Conservation (phyloP, 2,888 invertebrate species). For the Meteorus colon region DNA sequence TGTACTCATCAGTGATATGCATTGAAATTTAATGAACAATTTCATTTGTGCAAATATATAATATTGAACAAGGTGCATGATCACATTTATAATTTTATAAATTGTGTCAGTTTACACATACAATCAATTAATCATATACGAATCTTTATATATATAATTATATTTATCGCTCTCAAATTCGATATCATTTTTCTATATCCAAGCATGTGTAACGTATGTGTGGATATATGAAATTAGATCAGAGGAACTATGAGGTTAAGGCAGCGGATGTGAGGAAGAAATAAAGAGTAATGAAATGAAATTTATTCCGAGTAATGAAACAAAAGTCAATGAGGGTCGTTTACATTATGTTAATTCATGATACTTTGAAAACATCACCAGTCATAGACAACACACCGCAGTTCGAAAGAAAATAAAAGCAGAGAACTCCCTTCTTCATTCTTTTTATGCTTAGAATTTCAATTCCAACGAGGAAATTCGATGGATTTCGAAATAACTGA, state of each 20-base stretch:
- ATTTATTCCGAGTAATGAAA: neutral
- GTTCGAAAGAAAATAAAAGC: too few species aligned
- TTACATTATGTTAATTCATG: neutral
- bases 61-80: neutral
- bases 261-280: neutral
- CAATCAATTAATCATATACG: neutral
- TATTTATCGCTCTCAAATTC: neutral
- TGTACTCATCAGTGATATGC: neutral
- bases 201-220: neutral
- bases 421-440: too few species aligned
- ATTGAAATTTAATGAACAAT: neutral
- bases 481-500: too few species aligned
- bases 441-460: too few species aligned
- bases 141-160: neutral
- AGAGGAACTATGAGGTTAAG: neutral
- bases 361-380: neutral
- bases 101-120: neutral
- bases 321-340: slow-evolving; percentile 5
- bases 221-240: neutral
- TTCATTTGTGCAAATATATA: neutral
- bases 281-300: neutral
- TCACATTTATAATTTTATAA: neutral
- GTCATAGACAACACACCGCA: neutral
- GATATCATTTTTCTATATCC: neutral
- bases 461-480: too few species aligned